Percentiles rank a stretch among this genome's conserved stretches.
phyloP scores from a whole-genome alignment of 2,113 vertebrate genomes.

The Rallus limicola region DNA sequence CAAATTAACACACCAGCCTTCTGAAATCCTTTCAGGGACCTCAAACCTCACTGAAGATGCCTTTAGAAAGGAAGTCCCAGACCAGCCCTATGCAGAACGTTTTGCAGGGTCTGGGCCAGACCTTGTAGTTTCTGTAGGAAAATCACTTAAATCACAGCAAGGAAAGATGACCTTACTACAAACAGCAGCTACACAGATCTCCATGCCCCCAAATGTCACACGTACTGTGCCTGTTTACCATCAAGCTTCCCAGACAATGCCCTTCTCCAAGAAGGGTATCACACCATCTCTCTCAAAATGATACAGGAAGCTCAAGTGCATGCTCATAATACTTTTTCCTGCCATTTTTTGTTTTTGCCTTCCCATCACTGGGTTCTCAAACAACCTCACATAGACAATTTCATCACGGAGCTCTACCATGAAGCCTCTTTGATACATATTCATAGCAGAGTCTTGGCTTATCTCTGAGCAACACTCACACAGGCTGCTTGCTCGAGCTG shows the following conservation, averaged over 20 bases:
- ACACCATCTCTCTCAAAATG: background rate
- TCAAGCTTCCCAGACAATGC: background rate
- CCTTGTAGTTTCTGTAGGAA: background rate
- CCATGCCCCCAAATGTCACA: background rate
- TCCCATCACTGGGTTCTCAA: background rate
- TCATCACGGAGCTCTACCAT: background rate
- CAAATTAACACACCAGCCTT: background rate
- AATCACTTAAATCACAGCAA: background rate
- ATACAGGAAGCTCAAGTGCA: background rate
- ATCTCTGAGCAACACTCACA: constrained; percentile 56
- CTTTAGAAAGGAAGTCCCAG: background rate
- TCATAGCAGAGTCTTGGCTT: constrained; percentile 42
- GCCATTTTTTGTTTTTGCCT: background rate
- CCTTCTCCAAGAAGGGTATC: background rate
- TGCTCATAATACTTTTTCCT: background rate
- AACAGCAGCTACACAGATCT: background rate
- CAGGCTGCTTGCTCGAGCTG: background rate
- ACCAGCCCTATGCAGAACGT: background rate
- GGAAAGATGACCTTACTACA: background rate
- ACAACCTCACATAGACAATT: background rate
- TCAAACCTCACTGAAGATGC: background rate
- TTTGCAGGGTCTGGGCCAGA: background rate
- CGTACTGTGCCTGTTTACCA: background rate
- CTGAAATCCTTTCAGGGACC: background rate
- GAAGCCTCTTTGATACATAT: constrained; percentile 34